These are phyloP conservation scores for Chymomyza fuscimana DNA, from an alignment of 2,888 invertebrate genomes.

Conservation along the genomic window DNA sequence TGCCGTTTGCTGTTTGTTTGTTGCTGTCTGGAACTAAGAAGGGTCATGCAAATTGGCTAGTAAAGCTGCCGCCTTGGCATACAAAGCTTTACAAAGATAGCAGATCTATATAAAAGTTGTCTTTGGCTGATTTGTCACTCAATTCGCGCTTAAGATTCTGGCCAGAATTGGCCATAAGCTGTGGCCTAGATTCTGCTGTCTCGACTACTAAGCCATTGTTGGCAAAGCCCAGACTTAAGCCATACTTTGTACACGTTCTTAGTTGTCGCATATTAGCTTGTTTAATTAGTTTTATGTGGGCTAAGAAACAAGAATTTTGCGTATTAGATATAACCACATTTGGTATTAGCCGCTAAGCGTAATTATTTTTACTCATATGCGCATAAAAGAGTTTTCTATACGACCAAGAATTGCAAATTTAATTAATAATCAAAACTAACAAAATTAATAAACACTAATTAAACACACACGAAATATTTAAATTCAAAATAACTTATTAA, in stretches of 20 bases:
- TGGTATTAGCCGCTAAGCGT: no score
- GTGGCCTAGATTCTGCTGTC: not conserved
- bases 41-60: not conserved
- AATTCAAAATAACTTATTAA: not conserved
- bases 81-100: not conserved
- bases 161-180: not conserved
- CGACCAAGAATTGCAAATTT: constrained; percentile 21
- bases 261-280: not conserved
- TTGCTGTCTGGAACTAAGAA: not conserved
- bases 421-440: constrained; percentile 42
- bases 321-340: not conserved
- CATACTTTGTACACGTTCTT: not conserved
- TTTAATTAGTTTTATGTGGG: not conserved
- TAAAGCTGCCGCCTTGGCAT: not conserved
- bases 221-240: not conserved
- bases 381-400: not conserved
- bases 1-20: constrained; percentile 28
- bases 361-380: not conserved
- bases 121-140: not conserved
- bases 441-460: constrained; percentile 67
- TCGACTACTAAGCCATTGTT: not conserved
- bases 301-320: not conserved
- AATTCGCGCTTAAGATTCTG: not conserved
- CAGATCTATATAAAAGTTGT: not conserved
- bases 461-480: constrained; percentile 41